Base-by-base conservation (phyloP, 1,140 invertebrate species). In the Sitophilus oryzae region DNA sequence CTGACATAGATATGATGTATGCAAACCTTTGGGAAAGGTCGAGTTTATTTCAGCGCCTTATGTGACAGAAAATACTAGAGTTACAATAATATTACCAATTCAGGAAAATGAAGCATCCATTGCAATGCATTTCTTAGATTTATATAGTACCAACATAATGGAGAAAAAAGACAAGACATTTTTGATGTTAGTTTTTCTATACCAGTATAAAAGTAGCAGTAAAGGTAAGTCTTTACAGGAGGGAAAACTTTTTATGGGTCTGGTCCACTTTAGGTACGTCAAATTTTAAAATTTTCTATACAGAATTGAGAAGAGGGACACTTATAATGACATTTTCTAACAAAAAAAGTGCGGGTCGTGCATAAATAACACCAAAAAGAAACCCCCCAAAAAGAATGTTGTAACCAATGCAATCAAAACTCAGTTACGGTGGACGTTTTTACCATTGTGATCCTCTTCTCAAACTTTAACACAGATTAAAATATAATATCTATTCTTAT, bases 11-110 rank as follows among this genome's bases (percentile, higher is more conserved):
- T 71, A 85, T 45, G 80, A 89, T 76, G 78, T 84, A 22, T 81
- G 83, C 42, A 86, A 93, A 61, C 85, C 89, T 1, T 70, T 96
- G 38, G 87, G 88, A 18, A 82, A 86, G 66, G 83, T 91, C 2
- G 89, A 95, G 73, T 81, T 94, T 35, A 77, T 94, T 6, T 82
- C 87, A 2, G 86, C 91, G 66, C 90, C 92, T 1, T 95, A 93
- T 72, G 91, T 95, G 2, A 96, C 89, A 0, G 93, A 96, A 77
- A 91, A 85, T 66, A 82, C 84, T 2, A 73, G 86, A 59, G 80
- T 96, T 1, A 82, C 84, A 60, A 74, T 95, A 47, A 68, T 95
- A 53, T 64, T 95, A 23, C 81, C 82, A 0, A 71, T 89, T 0
- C 73, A 77, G 57, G 72, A 74, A 15, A 62, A 67, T 2, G 78